Evolutionary conservation across 2,113 vertebrate genomes (phyloP).

Genomic region (Nycticryphes semicollaris): DNA sequence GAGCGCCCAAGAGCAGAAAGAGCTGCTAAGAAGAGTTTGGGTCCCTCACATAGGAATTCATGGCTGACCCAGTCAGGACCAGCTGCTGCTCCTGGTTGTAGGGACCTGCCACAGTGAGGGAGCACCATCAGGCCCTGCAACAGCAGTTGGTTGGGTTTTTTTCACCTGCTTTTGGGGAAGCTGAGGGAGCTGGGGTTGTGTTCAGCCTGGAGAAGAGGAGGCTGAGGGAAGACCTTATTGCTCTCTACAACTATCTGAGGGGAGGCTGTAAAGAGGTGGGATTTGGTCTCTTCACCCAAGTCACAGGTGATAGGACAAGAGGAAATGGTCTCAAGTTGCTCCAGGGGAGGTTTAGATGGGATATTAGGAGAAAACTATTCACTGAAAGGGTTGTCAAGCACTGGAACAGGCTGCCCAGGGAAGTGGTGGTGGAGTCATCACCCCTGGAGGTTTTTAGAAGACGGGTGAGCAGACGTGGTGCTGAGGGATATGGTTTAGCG

Average conservation of each 20-base stretch:
- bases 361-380: background rate
- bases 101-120: accelerated
- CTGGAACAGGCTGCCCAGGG: background rate
- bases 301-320: background rate
- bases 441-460: background rate
- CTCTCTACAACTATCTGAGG: background rate
- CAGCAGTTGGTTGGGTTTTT: accelerated
- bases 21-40: background rate
- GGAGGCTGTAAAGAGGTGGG: background rate
- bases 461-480: too few relatives aligned
- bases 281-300: background rate
- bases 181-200: background rate
- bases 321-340: background rate
- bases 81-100: accelerated
- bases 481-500: background rate
- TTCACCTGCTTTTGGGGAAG: background rate
- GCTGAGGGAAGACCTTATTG: background rate
- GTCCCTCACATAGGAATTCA: background rate
- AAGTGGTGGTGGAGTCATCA: background rate
- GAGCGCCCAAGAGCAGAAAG: background rate
- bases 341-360: background rate
- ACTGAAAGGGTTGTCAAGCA: background rate
- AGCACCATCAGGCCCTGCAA: accelerated
- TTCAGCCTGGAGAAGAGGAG: background rate
- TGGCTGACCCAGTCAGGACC: accelerated